phyloP scores from a whole-genome alignment of 2,888 invertebrate genomes.

The Actias luna region DNA sequence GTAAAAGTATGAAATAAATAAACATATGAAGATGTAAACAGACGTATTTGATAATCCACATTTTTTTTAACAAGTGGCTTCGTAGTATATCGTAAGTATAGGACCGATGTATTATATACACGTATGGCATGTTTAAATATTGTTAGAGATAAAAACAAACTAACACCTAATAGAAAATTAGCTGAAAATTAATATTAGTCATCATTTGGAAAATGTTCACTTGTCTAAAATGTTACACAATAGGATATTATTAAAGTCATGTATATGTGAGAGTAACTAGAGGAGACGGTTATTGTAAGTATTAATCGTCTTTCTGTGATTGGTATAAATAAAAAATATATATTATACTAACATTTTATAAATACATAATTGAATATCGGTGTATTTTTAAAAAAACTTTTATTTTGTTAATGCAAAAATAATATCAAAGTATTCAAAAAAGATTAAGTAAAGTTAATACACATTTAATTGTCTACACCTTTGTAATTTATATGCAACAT shows the following conservation, averaged over 20 bases:
- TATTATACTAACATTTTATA: no score
- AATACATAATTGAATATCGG: not conserved
- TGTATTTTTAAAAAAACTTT: not conserved
- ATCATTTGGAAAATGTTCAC: not conserved
- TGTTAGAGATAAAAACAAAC: not conserved
- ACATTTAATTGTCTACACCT: slow-evolving; percentile 72
- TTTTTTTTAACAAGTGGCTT: not conserved
- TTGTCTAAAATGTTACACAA: no score
- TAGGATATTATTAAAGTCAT: no score
- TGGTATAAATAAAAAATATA: not conserved
- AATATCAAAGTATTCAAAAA: not conserved
- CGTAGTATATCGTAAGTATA: not conserved
- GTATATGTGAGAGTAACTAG: no score
- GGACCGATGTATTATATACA: not conserved
- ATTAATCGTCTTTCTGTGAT: no score
- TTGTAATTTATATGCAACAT: slow-evolving; percentile 51
- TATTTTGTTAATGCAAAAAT: not conserved
- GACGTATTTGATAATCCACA: not conserved
- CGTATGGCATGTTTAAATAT: not conserved
- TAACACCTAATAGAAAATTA: not conserved
- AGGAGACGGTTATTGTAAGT: no score
- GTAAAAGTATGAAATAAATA: not conserved
- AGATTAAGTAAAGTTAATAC: slow-evolving; percentile 63
- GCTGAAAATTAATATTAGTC: not conserved
- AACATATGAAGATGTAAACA: not conserved